Evolutionary conservation across 2,113 vertebrate genomes (phyloP).

Genomic region (Chloebia gouldiae): DNA sequence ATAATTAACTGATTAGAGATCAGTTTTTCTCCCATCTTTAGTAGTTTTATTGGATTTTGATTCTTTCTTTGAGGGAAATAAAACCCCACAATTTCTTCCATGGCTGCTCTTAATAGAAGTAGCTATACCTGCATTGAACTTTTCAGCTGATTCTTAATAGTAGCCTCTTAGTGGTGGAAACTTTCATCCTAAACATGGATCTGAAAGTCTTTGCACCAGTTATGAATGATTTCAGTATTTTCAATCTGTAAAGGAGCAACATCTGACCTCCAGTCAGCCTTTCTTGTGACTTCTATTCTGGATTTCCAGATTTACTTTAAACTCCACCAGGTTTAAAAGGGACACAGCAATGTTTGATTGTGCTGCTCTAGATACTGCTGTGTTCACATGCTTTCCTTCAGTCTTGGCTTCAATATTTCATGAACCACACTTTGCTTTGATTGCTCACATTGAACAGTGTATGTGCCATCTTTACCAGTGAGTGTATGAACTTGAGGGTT

Average conservation of each 20-base stretch:
- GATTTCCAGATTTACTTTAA: not conserved
- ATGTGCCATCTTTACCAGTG: not conserved
- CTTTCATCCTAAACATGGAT: not conserved
- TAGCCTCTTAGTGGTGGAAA: not conserved
- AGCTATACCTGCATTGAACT: not conserved
- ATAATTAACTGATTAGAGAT: not conserved
- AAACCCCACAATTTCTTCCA: rapidly evolving
- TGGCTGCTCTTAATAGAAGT: not conserved
- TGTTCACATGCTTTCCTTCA: not conserved
- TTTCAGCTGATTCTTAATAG: not conserved
- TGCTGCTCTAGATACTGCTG: not conserved
- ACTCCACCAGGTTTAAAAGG: not conserved
- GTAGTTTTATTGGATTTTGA: not conserved
- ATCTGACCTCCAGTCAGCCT: not conserved
- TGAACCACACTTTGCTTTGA: not conserved
- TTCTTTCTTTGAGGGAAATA: not conserved
- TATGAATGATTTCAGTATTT: not conserved
- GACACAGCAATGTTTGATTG: not conserved
- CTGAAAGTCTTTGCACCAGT: not conserved
- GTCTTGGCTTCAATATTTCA: not conserved
- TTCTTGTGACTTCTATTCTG: not conserved
- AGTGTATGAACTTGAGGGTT: not conserved
- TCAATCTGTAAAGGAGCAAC: not conserved
- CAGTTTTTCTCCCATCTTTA: not conserved
- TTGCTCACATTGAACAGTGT: not conserved